These are phyloP conservation scores for Myioborus miniatus DNA, from an alignment of 2,797 vertebrate species.

Conservation along the genomic window DNA sequence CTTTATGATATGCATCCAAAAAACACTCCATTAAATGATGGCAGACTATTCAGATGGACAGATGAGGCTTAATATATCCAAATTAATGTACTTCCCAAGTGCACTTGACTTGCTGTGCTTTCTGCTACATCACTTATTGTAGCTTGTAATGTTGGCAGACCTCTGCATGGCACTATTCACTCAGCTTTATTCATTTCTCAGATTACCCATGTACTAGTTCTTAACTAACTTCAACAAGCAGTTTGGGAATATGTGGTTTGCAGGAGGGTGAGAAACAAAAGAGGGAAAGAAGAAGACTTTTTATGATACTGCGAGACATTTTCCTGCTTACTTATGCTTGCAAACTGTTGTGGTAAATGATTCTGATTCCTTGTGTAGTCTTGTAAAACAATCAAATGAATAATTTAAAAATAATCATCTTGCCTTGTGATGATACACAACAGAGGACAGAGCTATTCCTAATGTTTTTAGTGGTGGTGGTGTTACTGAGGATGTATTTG, in stretches of 20 bases:
- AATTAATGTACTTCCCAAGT: slow-evolving; percentile 35
- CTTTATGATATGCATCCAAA: slow-evolving; percentile 57
- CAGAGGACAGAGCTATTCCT: background rate
- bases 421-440: background rate
- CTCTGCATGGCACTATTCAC: slow-evolving; percentile 33
- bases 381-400: background rate
- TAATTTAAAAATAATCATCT: background rate
- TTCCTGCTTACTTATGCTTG: slow-evolving; percentile 3
- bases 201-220: slow-evolving; percentile 45
- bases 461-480: background rate
- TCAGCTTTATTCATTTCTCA: slow-evolving; percentile 31
- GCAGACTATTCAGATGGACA: slow-evolving; percentile 44
- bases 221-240: background rate
- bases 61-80: background rate
- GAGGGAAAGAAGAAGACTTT: background rate
- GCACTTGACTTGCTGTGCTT: background rate
- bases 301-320: background rate
- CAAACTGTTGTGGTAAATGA: background rate
- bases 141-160: slow-evolving; percentile 58
- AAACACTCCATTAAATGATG: background rate
- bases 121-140: slow-evolving; percentile 63
- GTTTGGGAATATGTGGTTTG: slow-evolving; percentile 44
- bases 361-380: background rate
- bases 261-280: background rate
- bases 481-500: accelerated